Evolutionary conservation across 2,888 invertebrate species (phyloP).

Genomic region (Perizoma flavofasciatum): DNA sequence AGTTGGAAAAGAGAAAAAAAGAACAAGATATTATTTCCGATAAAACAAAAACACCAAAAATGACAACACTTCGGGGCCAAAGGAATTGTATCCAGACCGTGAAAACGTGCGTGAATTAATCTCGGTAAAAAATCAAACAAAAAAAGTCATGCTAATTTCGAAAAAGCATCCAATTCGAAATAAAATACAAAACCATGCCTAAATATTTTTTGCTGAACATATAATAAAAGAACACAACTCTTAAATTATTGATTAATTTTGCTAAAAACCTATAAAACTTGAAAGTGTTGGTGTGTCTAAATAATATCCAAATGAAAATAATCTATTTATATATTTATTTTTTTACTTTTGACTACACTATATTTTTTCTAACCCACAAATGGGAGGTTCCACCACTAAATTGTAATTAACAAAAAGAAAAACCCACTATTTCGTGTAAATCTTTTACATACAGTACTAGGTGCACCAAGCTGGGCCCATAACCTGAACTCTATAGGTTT

Average conservation of each 20-base stretch:
- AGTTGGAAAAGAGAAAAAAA: constrained; percentile 63
- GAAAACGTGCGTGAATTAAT: constrained; percentile 35
- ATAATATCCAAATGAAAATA: constrained; percentile 1
- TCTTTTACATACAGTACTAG: too few relatives aligned
- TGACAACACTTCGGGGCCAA: constrained; percentile 31
- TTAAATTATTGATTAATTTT: constrained; percentile 20
- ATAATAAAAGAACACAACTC: constrained; percentile 24
- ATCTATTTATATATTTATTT: too few relatives aligned
- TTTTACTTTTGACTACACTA: too few relatives aligned
- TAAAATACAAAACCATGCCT: constrained; percentile 36
- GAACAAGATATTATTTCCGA: constrained; percentile 76
- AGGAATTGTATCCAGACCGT: constrained; percentile 16
- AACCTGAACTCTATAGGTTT: too few relatives aligned
- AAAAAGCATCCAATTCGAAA: constrained; percentile 35
- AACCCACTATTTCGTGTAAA: too few relatives aligned
- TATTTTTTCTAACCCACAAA: too few relatives aligned
- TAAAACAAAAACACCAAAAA: constrained; percentile 38
- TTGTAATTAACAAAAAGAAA: too few relatives aligned
- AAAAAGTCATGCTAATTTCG: constrained; percentile 39
- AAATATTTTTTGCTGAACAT: constrained; percentile 31
- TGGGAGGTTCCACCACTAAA: too few relatives aligned
- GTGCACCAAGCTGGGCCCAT: too few relatives aligned
- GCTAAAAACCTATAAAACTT: constrained; percentile 27
- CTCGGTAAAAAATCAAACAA: constrained; percentile 26
- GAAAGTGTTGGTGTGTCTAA: constrained; percentile 39